phyloP scores from a whole-genome alignment of 1,140 invertebrate genomes.

The Ridgeia piscesae region DNA sequence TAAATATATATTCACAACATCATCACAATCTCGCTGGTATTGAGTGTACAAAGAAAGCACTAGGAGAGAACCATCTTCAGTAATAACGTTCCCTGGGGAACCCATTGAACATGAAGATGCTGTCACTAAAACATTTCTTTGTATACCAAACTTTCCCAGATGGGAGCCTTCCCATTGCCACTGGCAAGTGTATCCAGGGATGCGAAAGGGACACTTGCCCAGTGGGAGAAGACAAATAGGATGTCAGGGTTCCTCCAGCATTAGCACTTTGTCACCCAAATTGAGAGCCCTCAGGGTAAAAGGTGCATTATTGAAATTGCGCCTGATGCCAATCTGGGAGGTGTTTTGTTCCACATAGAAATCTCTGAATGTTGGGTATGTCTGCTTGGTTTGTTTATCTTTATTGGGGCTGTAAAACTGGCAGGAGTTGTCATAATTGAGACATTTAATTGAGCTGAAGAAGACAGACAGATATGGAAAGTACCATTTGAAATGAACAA shows the following conservation, averaged over 20 bases:
- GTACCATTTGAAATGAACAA: background rate
- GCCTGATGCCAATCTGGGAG: background rate
- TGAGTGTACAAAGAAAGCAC: too few relatives aligned
- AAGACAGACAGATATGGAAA: background rate
- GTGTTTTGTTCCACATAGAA: background rate
- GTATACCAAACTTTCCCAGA: background rate
- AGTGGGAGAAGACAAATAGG: background rate
- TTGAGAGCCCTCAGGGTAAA: background rate
- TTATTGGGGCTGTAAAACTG: conserved; percentile 5
- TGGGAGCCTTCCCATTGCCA: background rate
- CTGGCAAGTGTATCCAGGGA: background rate
- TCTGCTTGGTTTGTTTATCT: background rate
- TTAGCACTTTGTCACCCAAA: conserved; percentile 1
- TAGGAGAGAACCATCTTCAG: too few relatives aligned
- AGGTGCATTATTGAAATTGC: background rate
- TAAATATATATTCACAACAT: too few relatives aligned
- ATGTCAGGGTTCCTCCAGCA: background rate
- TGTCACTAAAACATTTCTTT: background rate
- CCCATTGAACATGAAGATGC: too few relatives aligned
- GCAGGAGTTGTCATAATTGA: background rate
- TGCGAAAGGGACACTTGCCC: background rate
- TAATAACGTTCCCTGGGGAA: too few relatives aligned
- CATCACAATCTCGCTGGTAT: too few relatives aligned
- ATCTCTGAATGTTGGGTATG: background rate
- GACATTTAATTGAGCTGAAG: background rate